Base-by-base conservation (phyloP, 2,797 vertebrate species). In the Platyrinchus mystaceus region DNA sequence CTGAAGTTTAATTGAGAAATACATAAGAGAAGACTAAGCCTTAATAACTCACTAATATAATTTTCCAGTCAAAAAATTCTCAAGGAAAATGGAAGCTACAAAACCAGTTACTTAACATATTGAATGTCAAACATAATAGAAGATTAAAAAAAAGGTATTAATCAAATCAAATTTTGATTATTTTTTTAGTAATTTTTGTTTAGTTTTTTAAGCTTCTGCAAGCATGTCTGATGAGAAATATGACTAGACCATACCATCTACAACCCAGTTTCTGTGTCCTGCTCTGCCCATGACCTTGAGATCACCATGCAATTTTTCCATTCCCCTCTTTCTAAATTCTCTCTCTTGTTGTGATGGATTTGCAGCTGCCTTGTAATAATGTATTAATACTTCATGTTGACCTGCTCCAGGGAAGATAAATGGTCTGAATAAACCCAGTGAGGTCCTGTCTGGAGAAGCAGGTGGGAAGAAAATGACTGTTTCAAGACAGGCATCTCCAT, bases 291-390 rank as follows among this genome's bases (percentile, higher is more conserved):
- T 21, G 75, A 87, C 94, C 87, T 96, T 94, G 76, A 87, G 76
- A 78, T 64, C 5, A 0, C 14, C 60, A 43, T 3, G 12, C 23
- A 46, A 75, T 60, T 95, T 87, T 80, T 89, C 82, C 64, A 84
- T 85, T 92, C 52, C 56, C 32, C 18, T 52, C 44, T 83, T 85
- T n/a, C 80, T 41, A 83, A 64, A 53, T 53, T 50, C 60, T 52
- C 26, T 37, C 50, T 49, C 52, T 70, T 91, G n/a, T 81, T 90
- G 68, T 87, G 89, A 94, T 78, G 53, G 82, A 93, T 95, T 92
- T 87, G 59, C 63, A 91, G 60, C 71, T 92, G 87, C 75, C 82
- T 77, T 64, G 84, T 71, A 92, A 85, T 77, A 91, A 89, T 30
- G 24, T 46, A 85, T 89, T 87, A 87, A 89, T 92, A 46, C 93